Evolutionary conservation across 2,113 vertebrate genomes (phyloP).

Genomic region (Antechinus stuartii): DNA sequence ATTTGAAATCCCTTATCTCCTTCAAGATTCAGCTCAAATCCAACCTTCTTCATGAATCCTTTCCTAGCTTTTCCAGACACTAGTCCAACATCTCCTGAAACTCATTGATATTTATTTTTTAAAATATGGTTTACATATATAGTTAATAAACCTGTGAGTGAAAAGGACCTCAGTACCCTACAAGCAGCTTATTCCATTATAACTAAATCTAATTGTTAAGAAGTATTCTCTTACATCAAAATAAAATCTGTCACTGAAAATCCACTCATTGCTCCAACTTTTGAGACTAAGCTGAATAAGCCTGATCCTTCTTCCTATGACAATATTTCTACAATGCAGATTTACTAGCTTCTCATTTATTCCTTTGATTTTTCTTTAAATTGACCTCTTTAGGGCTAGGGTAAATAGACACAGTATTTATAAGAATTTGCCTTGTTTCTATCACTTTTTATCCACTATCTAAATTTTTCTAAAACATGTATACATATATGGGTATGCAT

Average conservation of each 20-base stretch:
- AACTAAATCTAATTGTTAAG: too few relatives aligned
- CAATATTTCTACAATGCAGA: too few relatives aligned
- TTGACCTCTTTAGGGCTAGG: not conserved
- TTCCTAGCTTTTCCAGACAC: not conserved
- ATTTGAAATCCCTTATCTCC: not conserved
- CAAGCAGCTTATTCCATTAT: too few relatives aligned
- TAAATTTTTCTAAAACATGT: not conserved
- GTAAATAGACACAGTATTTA: not conserved
- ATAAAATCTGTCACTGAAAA: too few relatives aligned
- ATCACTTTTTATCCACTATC: slow-evolving; percentile 16
- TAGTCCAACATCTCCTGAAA: not conserved
- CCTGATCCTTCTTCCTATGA: too few relatives aligned
- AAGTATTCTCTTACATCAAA: too few relatives aligned
- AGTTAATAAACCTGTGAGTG: not conserved
- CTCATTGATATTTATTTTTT: not conserved
- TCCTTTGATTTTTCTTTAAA: not conserved
- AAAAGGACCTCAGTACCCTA: not conserved
- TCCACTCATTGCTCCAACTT: too few relatives aligned
- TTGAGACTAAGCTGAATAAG: too few relatives aligned
- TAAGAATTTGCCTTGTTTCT: not conserved
- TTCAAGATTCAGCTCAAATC: not conserved
- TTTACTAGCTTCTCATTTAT: too few relatives aligned
- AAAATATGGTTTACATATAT: not conserved
- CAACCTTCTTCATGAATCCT: not conserved
- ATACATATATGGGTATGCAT: not conserved